These are phyloP conservation scores for Hippocampus kuda DNA, from an alignment of 2,797 vertebrate species.

Conservation along the genomic window DNA sequence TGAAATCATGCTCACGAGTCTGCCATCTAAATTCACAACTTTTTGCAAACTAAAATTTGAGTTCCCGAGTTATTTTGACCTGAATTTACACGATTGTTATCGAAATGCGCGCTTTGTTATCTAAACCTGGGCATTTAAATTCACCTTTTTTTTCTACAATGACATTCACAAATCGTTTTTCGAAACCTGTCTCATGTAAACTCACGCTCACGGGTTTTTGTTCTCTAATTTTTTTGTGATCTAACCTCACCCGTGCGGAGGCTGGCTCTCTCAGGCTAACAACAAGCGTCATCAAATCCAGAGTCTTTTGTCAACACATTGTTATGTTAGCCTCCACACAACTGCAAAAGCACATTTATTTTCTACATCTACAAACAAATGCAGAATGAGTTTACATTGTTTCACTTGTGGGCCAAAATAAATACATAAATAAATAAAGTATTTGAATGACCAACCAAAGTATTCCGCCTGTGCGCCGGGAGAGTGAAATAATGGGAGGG, in stretches of 20 bases:
- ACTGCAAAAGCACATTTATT: conserved; percentile 7
- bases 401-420: conserved; percentile 11
- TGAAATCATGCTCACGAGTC: not conserved
- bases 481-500: conserved; percentile 63
- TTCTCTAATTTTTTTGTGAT: not conserved
- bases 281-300: not conserved
- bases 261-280: not conserved
- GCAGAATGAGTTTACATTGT: conserved; percentile 16
- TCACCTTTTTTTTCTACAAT: too few relatives aligned
- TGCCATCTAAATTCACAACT: not conserved
- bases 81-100: not conserved
- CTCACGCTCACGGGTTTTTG: not conserved
- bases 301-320: not conserved
- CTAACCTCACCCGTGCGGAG: not conserved
- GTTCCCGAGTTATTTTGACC: not conserved
- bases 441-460: conserved; percentile 19
- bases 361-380: conserved; percentile 28
- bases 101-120: not conserved
- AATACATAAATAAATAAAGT: not conserved
- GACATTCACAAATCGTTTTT: too few relatives aligned
- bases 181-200: not conserved
- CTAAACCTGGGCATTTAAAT: not conserved
- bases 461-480: conserved; percentile 28
- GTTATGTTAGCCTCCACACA: conserved; percentile 13
- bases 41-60: not conserved